Evolutionary conservation across 2,797 vertebrate species (phyloP).

Genomic region (Eulemur rubriventer): DNA sequence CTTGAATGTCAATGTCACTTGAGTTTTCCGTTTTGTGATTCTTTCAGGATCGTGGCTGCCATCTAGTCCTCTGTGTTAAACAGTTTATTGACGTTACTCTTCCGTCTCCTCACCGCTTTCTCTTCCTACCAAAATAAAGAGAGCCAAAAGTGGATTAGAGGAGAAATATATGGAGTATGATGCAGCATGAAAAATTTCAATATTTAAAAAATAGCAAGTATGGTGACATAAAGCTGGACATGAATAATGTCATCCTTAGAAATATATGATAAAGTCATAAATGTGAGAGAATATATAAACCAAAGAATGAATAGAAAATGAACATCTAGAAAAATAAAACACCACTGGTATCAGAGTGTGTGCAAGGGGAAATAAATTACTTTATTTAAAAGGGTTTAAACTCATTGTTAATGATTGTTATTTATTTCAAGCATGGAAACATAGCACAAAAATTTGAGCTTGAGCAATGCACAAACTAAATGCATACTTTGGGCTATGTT

Average conservation of each 20-base stretch:
- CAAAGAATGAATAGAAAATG: background rate
- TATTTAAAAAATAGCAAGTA: background rate
- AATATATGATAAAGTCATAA: background rate
- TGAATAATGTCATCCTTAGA: background rate
- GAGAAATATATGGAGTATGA: background rate
- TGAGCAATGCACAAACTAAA: background rate
- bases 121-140: background rate
- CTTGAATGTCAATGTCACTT: background rate
- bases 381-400: constrained; percentile 13
- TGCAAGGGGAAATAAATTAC: background rate
- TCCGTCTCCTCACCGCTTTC: background rate
- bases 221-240: background rate
- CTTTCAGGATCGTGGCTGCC: background rate
- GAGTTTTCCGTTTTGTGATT: background rate
- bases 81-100: background rate
- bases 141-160: background rate
- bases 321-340: background rate
- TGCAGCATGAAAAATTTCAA: background rate
- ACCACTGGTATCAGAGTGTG: background rate
- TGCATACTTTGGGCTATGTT: background rate
- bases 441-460: background rate
- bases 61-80: background rate
- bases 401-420: background rate
- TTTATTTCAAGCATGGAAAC: background rate
- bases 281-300: background rate